A percentile compares a stretch with the other conserved stretches of the same genome.
Evolutionary conservation across 1,140 invertebrate species (phyloP).

Genomic region (Bathynomus jamesi): DNA sequence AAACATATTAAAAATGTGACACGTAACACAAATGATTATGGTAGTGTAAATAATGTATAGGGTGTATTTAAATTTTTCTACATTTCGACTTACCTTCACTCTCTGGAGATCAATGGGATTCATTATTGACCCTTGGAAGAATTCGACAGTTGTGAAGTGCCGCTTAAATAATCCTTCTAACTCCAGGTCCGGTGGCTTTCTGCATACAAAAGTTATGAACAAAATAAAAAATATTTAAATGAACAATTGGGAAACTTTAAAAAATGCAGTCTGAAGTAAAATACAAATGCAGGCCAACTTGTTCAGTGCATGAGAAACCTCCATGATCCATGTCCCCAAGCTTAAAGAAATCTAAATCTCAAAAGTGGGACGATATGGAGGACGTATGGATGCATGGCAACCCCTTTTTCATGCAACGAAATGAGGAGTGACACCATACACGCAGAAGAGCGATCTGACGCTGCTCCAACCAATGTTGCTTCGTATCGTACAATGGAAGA

Average conservation of each 20-base stretch:
- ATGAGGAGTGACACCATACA: neutral
- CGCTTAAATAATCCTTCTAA: slow-evolving; percentile 98
- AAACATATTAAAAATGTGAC: too few relatives aligned
- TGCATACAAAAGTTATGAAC: slow-evolving; percentile 38
- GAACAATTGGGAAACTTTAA: slow-evolving; percentile 10
- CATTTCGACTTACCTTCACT: slow-evolving; percentile 88
- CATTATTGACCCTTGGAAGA: slow-evolving; percentile 99
- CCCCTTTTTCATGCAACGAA: neutral
- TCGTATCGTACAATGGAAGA: too few relatives aligned
- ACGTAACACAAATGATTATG: too few relatives aligned
- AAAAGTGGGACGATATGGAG: neutral
- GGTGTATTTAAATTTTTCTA: too few relatives aligned
- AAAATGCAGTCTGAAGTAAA: slow-evolving; percentile 2
- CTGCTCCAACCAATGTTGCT: too few relatives aligned
- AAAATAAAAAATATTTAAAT: slow-evolving; percentile 13
- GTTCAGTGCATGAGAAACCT: neutral
- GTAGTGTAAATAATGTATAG: too few relatives aligned
- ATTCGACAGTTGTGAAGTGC: slow-evolving; percentile 99
- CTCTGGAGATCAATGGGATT: slow-evolving; percentile 97
- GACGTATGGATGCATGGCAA: neutral
- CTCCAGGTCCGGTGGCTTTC: slow-evolving; percentile 73
- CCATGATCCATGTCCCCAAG: neutral
- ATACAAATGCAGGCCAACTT: slow-evolving; percentile 11
- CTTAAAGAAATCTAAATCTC: neutral
- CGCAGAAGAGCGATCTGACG: neutral